Base-by-base conservation (phyloP, 2,888 invertebrate species). In the Leucophora obtusa region DNA sequence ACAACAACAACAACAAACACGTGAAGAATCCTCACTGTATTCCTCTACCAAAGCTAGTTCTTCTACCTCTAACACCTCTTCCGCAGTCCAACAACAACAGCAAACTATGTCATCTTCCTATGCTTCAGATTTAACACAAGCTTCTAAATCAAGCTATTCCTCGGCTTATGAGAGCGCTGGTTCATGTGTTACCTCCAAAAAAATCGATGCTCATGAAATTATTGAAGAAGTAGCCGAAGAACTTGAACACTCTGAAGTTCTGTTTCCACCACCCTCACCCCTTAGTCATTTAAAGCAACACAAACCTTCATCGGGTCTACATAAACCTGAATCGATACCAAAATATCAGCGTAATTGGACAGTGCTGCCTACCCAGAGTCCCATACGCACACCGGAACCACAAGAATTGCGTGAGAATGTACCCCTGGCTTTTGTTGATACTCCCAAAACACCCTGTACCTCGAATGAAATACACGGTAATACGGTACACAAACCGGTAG, bases 261-360 rank as follows among this genome's bases (percentile, higher is more conserved):
- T 87, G 2, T 89, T 88, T 65, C 89, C 90, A 51, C 89, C 90
- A 82, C 88, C 90, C 80, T 89, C 88, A 84, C 89, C 90, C 84
- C 86, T 89, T 68, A 88, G 88, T 81, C 88, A 89, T 72, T 85
- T 88, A 11, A 87, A 87, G 77, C 85, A 85, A 71, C 89, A 88
- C 83, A 80, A 86, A 84, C 84, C 87, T 69, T 90, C 91, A 84
- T 92, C 92, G 71, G 93, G 92, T 74, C 90, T 94, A 82, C 93
- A 93, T 76, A 93, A 92, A 89, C 92, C 93, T 17, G 93, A 93
- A 84, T 91, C 90, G 86, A 92, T 94, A 86, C 94, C 94, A 9
- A 90, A 92, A 73, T 94, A 94, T 87, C 94, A 94, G 89, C 92
- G 92, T 87, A 92, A 93, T 87, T 91, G 93, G 87, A 92, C 93